Base-by-base conservation (phyloP, 1,140 invertebrate genomes). In the Myzus persicae region DNA sequence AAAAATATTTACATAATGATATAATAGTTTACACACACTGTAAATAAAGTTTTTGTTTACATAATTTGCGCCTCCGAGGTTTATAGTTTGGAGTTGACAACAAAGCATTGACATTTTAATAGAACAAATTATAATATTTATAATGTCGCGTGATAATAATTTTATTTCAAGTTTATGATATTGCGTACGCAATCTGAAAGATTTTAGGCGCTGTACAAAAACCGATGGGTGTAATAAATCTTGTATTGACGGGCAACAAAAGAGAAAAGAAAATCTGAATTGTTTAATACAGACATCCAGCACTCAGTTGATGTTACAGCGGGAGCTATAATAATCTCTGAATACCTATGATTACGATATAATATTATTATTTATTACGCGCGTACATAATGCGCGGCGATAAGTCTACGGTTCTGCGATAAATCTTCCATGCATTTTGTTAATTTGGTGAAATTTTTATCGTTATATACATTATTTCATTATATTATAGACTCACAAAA, bases 361-460 rank as follows among this genome's bases (percentile, higher is more conserved):
- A 8, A 59, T 67, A n/a, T 76, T 67, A 67, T 67, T 40, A 84
- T 42, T 84, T 76, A 76, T 84, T 84, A 40, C 81, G 38, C 22
- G 38, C 20, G 22, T 40, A 26, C 22, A 84, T 42, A 84, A 84
- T 84, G 82, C 9, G 1, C 6, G 24, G 7, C 24, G 40, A 40
- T 11, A 84, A 76, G 59, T 76, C 14, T 5, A 67, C 59, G 36
- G 24, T 40, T 42, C 42, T 36, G 26, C 44, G 14, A 46, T 87
- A 46, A 87, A 87, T 87, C 31, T 36, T 42, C 46, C 36, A 26
- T 24, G 46, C 22, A 26, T 26, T 51, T 89, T 54, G 36, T 89
- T 89, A 42, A 89, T 89, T 89, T 31, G 87, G 44, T 54, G 87
- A 89, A 89, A 89, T 89, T 89, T 89, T 48, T 48, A 46, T 87